A percentile compares a stretch with the other conserved stretches of the same genome.
phyloP scores from a whole-genome alignment of 2,888 invertebrate genomes.

The Tipula lateralis region DNA sequence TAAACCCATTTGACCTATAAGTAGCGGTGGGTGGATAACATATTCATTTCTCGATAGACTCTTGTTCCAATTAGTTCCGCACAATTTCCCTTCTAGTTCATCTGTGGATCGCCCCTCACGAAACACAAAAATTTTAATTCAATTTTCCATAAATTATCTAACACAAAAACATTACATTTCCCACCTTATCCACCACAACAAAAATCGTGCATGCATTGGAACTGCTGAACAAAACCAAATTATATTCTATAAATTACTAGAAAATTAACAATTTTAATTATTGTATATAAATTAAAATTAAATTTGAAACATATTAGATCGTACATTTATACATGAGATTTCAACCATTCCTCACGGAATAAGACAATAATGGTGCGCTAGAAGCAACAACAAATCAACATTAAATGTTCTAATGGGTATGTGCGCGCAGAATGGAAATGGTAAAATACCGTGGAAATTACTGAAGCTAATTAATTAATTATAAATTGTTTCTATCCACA shows the following conservation, averaged over 20 bases:
- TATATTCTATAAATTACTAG: background rate
- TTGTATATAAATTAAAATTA: background rate
- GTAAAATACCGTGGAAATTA: conserved; percentile 1
- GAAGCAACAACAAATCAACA: background rate
- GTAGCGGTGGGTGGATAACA: no score
- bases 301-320: background rate
- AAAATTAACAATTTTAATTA: background rate
- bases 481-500: background rate
- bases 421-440: background rate
- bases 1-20: no score
- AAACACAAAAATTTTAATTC: background rate
- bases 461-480: conserved; percentile 24
- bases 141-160: background rate
- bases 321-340: background rate
- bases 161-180: background rate
- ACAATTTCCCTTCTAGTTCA: background rate
- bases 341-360: background rate
- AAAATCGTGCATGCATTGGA: background rate
- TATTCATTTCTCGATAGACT: no score
- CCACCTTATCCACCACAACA: background rate
- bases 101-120: background rate
- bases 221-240: background rate
- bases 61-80: background rate
- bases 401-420: background rate
- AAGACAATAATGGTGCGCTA: background rate